Base-by-base conservation (phyloP, 2,113 vertebrate species). In the Micronycteris hirsuta region DNA sequence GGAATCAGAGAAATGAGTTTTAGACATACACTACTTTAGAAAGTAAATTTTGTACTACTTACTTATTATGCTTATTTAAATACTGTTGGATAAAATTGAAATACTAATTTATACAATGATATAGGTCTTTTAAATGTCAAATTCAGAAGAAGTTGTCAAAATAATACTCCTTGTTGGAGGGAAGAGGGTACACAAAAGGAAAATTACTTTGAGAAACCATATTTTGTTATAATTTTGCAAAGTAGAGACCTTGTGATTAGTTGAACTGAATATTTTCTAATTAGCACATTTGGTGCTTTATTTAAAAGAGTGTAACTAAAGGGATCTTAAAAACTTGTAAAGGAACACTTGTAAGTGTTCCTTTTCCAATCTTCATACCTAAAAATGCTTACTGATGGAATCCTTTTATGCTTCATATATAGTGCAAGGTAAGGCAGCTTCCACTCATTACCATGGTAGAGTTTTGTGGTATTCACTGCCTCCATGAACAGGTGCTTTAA, bases 261-360 rank as follows among this genome's bases (percentile, higher is more conserved):
- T 74, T 85, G 43, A 91, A 82, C 73, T 94, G 70, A 88, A 93
- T 92, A 45, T 86, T 87, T 90, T 89, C 63, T 94, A 94, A 94
- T 97, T 97, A 96, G 71, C 77, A 86, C 61, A 94, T 90, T 85
- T 85, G 86, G 93, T 74, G 70, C 76, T 96, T 82, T 78, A 93
- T 91, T 73, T 82, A 93, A 92, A 96, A 82, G 54, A 67, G 38
- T 65, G 54, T 96, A 58, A 89, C 93, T 92, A 95, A 96, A 83
- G 61, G 47, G 47, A 93, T 92, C 95, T 96, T 80, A 74, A 85
- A 89, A 95, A 95, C 67, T 95, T 95, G 68, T 91, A 96, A 93
- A 65, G 85, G n/a, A n/a, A n/a, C n/a, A n/a, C n/a, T n/a, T n/a
- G 81, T 89, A 91, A 94, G 93, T 54, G 16, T 86, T 97, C 88